Conservation (phyloP, 2,797 vertebrate genomes). For the Loris lydekkerianus region DNA sequence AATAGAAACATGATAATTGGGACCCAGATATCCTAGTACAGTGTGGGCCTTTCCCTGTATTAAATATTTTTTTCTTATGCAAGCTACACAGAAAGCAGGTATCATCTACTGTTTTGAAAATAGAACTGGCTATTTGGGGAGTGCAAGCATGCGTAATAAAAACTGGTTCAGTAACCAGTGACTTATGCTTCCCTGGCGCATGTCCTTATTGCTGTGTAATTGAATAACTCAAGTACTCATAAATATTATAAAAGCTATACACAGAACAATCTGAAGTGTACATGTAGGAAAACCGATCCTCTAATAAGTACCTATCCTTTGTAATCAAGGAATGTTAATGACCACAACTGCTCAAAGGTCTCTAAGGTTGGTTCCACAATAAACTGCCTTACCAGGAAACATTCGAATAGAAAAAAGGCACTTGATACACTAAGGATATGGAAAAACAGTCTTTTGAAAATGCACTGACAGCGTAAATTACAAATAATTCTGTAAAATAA, state of each 20-base stretch:
- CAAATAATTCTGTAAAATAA: slow-evolving; percentile 44
- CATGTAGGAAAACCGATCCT: not conserved
- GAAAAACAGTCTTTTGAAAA: not conserved
- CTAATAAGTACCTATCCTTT: not conserved
- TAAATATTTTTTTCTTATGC: not conserved
- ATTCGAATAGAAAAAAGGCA: not conserved
- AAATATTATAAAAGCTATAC: not conserved
- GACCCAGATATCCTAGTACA: not conserved
- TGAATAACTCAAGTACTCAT: not conserved
- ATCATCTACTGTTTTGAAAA: not conserved
- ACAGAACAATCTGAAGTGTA: not conserved
- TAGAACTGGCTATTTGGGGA: not conserved
- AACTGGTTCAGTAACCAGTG: not conserved
- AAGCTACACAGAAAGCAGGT: not conserved
- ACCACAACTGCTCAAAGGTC: not conserved
- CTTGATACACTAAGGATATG: not conserved
- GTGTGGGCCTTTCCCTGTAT: not conserved
- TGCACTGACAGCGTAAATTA: not conserved
- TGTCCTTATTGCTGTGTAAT: not conserved
- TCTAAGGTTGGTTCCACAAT: not conserved
- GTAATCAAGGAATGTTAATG: not conserved
- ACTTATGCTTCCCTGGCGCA: not conserved
- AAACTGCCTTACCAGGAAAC: not conserved
- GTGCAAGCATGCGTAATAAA: not conserved
- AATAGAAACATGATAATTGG: not conserved